Base-by-base conservation (phyloP, 1,140 invertebrate species). In the Hermatobates lingyangjiaoensis region DNA sequence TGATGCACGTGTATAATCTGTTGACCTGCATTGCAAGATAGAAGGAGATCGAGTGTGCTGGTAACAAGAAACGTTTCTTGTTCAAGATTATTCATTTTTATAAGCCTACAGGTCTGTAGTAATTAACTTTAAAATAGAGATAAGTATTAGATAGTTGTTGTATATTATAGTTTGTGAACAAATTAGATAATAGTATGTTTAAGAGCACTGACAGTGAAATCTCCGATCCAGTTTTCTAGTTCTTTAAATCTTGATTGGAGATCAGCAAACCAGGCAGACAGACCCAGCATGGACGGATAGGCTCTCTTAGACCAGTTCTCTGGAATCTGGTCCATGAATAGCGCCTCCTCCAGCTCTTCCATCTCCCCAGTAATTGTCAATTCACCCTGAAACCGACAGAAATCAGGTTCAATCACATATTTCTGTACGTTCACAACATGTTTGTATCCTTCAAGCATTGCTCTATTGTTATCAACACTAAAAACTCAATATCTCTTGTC, bases 281-380 rank as follows among this genome's bases (percentile, higher is more conserved):
- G 69, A 1, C 80, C 78, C 30, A 83, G 69, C 52, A 86, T 71
- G n/a, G 88, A 93, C 12, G 90, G 88, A 68, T 95, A 95, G 1
- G 92, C 90, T 47, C 77, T 72, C 56, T 77, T 79, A 0, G 77
- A 75, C 92, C 92, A 95, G 10, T 72, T 72, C 0, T 76, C 74
- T 0, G 91, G 89, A 7, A 96, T 83, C 45, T 75, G 67, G 65
- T 95, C 90, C 73, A 93, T 75, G 63, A 82, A 93, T 4, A 96
- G 66, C 3, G 79, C 73, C 62, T 83, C 77, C 66, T 87, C 80
- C 30, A 95, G 63, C 25, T 78, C 74, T 66, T 96, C 91, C 91
- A 96, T 95, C 44, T 88, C 83, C 12, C 79, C 71, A 44, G 87
- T 92, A 50, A 95, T 92, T 0, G 90, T 94, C 26, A 95, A 64